Evolutionary conservation across 2,888 invertebrate genomes (phyloP).

Genomic region (Temnothorax ravouxi): DNA sequence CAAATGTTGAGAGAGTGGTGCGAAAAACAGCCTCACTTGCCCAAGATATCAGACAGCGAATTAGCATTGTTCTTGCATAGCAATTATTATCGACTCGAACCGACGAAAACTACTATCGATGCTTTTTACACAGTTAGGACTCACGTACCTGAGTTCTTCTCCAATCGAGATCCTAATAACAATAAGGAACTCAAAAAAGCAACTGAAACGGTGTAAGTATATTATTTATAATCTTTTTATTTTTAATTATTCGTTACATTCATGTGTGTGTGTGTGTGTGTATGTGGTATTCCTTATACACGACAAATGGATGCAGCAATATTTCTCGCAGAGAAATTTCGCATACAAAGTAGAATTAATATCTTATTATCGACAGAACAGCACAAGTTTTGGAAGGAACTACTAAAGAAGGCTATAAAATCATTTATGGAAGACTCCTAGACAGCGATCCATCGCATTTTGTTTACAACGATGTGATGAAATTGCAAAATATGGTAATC

Average conservation of each 20-base stretch:
- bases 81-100: constrained; percentile 90
- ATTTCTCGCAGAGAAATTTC: neutral
- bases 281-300: neutral
- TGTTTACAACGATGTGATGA: constrained; percentile 87
- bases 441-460: constrained; percentile 89
- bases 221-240: neutral
- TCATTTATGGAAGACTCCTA: constrained; percentile 87
- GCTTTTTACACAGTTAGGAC: constrained; percentile 90
- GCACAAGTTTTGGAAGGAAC: constrained; percentile 83
- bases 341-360: neutral
- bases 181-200: constrained; percentile 86
- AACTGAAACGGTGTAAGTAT: constrained; percentile 87
- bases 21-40: constrained; percentile 90
- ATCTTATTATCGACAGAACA: constrained; percentile 41
- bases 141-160: constrained; percentile 87
- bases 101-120: constrained; percentile 91
- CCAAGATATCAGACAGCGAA: constrained; percentile 88
- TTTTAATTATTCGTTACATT: neutral
- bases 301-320: neutral
- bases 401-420: constrained; percentile 88
- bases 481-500: constrained; percentile 88
- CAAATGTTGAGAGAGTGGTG: constrained; percentile 89
- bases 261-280: no score
- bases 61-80: constrained; percentile 90
- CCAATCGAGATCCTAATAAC: constrained; percentile 86